A percentile compares a stretch with the other conserved stretches of the same genome.
Conservation (phyloP, 2,113 vertebrate genomes). For the Formicarius rufipectus region DNA sequence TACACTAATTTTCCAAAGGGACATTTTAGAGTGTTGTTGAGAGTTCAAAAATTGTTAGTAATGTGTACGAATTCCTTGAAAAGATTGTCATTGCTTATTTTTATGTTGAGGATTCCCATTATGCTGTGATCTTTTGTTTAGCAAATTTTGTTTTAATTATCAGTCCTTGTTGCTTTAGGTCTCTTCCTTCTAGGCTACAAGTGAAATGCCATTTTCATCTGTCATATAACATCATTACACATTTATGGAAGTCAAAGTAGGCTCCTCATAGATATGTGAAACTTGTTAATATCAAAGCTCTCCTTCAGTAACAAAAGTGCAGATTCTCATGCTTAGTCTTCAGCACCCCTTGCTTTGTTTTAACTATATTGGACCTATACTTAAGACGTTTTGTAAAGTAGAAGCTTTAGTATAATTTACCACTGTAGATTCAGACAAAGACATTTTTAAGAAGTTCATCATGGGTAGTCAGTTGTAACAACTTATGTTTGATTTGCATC, state of each 20-base stretch:
- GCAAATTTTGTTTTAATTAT: background rate
- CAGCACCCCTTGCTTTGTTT: background rate
- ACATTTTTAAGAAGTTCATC: background rate
- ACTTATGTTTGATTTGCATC: background rate
- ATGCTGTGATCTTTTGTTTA: background rate
- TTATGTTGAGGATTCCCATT: background rate
- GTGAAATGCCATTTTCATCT: background rate
- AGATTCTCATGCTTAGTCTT: background rate
- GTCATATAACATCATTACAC: background rate
- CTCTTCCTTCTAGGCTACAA: background rate
- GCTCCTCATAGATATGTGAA: accelerated
- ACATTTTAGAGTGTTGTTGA: background rate
- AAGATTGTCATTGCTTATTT: background rate
- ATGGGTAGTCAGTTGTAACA: background rate
- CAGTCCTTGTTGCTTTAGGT: background rate
- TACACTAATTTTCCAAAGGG: background rate
- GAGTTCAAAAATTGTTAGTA: background rate
- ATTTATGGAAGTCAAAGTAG: background rate
- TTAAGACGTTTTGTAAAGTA: background rate
- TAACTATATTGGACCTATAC: background rate
- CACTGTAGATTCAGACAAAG: background rate
- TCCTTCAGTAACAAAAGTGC: background rate
- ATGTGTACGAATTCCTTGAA: background rate
- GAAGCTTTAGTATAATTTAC: background rate
- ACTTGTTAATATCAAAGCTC: background rate